Conservation (phyloP, 2,888 invertebrate genomes). For the Ophion slaviceki region DNA sequence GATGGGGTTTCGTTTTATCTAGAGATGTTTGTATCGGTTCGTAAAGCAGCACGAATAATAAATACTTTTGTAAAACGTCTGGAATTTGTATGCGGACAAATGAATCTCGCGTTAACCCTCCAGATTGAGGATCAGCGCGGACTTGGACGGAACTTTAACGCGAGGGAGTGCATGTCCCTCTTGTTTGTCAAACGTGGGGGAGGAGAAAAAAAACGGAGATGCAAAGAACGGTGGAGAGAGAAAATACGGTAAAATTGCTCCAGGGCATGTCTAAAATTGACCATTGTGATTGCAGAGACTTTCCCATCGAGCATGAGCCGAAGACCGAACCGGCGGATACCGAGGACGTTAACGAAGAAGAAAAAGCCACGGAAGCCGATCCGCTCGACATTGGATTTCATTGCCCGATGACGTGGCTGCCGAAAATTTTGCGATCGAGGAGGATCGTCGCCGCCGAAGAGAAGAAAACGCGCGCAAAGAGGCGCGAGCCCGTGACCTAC, state of each 20-base stretch:
- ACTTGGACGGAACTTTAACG: background rate
- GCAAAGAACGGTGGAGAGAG: background rate
- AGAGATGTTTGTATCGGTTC: background rate
- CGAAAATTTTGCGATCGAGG: background rate
- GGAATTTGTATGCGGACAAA: background rate
- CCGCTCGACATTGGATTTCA: constrained; percentile 42
- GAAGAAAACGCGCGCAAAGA: constrained; percentile 23
- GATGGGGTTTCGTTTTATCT: background rate
- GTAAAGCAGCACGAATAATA: background rate
- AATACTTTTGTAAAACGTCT: background rate
- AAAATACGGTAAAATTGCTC: constrained; percentile 2
- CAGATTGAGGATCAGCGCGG: constrained; percentile 18
- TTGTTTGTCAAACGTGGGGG: background rate
- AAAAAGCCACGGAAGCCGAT: constrained; percentile 13
- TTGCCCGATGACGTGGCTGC: background rate
- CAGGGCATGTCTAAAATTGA: constrained; percentile 41
- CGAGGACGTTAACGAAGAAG: background rate
- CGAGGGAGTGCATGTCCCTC: constrained; percentile 22
- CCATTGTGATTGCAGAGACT: constrained; percentile 62
- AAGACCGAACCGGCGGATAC: constrained; percentile 2
- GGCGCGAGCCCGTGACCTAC: constrained; percentile 19
- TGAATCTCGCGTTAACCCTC: background rate
- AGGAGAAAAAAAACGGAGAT: background rate
- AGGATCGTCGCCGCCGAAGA: background rate
- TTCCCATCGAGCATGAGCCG: constrained; percentile 23